phyloP scores from a whole-genome alignment of 2,113 vertebrate genomes.

The Eudyptes chrysolophus region DNA sequence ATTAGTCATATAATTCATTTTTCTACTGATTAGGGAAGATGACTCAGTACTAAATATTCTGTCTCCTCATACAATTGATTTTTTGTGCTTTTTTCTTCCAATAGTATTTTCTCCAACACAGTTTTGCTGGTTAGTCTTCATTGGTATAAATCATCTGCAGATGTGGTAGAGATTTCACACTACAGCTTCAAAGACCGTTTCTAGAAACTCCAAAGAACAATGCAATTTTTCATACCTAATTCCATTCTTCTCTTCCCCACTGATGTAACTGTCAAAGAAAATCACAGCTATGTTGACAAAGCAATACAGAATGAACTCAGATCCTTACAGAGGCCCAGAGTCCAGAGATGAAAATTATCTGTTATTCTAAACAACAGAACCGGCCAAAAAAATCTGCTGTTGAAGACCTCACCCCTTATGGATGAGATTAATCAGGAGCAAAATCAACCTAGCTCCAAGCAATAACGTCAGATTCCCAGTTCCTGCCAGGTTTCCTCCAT shows the following conservation, averaged over 20 bases:
- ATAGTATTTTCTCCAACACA: slow-evolving; percentile 39
- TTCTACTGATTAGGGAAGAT: slow-evolving; percentile 39
- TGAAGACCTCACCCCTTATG: slow-evolving; percentile 51
- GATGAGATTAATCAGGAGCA: slow-evolving; percentile 65
- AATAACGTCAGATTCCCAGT: slow-evolving; percentile 23
- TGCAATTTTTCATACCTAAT: slow-evolving; percentile 76
- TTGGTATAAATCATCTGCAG: slow-evolving; percentile 55
- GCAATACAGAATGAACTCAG: slow-evolving; percentile 58
- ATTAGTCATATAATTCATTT: slow-evolving; percentile 49
- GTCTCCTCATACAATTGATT: slow-evolving; percentile 32
- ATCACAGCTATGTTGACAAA: slow-evolving; percentile 69
- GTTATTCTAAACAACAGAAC: slow-evolving; percentile 73
- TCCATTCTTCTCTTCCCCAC: slow-evolving; percentile 61
- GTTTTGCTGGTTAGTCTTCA: slow-evolving; percentile 46
- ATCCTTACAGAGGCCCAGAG: slow-evolving; percentile 42
- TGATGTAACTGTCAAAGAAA: slow-evolving; percentile 64
- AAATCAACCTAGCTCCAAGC: slow-evolving; percentile 60
- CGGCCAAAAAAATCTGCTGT: slow-evolving; percentile 41
- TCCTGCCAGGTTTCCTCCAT: background rate
- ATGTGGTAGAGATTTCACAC: slow-evolving; percentile 30
- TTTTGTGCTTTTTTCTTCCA: slow-evolving; percentile 1
- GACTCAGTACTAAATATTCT: slow-evolving; percentile 50
- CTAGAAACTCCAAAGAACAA: slow-evolving; percentile 70
- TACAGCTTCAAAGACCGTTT: slow-evolving; percentile 37
- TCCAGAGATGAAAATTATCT: slow-evolving; percentile 62